phyloP scores from a whole-genome alignment of 1,140 invertebrate genomes.

The Dendrolimus punctatus region DNA sequence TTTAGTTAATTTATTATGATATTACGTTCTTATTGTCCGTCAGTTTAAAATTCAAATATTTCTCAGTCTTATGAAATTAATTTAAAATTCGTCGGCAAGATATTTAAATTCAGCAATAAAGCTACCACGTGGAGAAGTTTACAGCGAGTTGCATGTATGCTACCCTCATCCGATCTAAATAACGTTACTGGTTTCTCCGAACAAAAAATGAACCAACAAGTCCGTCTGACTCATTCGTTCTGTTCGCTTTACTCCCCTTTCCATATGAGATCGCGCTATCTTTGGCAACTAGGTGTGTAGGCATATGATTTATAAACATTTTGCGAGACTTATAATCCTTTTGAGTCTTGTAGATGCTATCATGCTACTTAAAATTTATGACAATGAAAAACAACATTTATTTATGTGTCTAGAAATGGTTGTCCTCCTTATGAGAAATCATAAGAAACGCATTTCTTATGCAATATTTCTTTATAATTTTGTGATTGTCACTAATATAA shows the following conservation, averaged over 20 bases:
- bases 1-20: too few relatives aligned
- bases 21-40: too few relatives aligned
- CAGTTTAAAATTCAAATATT: too few relatives aligned
- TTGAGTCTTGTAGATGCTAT: constrained; percentile 9
- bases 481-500: too few relatives aligned
- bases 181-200: constrained; percentile 12
- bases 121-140: too few relatives aligned
- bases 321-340: constrained; percentile 8
- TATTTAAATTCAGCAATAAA: too few relatives aligned
- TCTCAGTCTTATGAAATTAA: too few relatives aligned
- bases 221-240: constrained; percentile 12
- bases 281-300: constrained; percentile 4
- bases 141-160: constrained; percentile 6
- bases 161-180: constrained; percentile 9
- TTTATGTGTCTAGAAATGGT: constrained; percentile 5
- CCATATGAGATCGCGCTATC: constrained; percentile 11
- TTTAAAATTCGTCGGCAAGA: too few relatives aligned
- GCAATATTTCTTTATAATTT: too few relatives aligned
- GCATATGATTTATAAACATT: not conserved
- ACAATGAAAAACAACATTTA: constrained; percentile 10
- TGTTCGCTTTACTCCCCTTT: constrained; percentile 11
- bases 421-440: not conserved
- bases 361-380: constrained; percentile 1
- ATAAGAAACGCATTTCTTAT: not conserved
- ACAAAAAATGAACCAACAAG: constrained; percentile 17